These are phyloP conservation scores for Crotalus helleri DNA, from an alignment of 2,113 vertebrate species.

Conservation along the genomic window DNA sequence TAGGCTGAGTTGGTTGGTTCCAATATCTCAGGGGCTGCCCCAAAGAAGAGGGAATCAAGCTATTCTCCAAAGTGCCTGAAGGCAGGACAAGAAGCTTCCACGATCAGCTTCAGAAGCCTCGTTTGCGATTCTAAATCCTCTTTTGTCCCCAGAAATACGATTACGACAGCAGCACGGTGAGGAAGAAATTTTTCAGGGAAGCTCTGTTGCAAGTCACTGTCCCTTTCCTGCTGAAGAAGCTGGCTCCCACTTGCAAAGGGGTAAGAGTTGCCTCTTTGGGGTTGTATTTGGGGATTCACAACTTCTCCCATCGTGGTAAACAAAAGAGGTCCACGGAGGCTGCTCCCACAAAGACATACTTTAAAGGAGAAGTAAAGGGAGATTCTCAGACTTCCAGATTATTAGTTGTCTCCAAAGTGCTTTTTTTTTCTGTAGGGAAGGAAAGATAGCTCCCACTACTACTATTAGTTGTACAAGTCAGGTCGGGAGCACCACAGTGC, in stretches of 20 bases:
- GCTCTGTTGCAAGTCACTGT: slow-evolving; percentile 94
- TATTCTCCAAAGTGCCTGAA: too few species aligned
- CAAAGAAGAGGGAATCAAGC: too few species aligned
- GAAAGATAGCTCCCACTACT: not conserved
- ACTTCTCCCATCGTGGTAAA: accelerated
- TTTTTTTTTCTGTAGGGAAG: too few species aligned
- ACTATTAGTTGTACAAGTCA: too few species aligned
- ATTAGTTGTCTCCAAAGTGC: too few species aligned
- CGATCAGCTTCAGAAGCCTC: not conserved
- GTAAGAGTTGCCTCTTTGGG: slow-evolving; percentile 55
- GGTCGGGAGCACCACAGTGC: too few species aligned
- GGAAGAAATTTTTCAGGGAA: slow-evolving; percentile 95
- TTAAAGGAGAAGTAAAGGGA: not conserved
- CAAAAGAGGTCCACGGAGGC: not conserved
- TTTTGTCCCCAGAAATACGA: slow-evolving; percentile 81
- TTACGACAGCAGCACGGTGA: slow-evolving; percentile 93
- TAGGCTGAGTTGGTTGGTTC: too few species aligned
- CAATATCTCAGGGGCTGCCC: too few species aligned
- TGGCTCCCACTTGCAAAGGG: slow-evolving; percentile 79
- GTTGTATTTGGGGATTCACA: accelerated
- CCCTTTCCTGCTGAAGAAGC: slow-evolving; percentile 92
- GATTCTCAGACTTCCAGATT: too few species aligned
- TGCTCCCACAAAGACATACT: too few species aligned
- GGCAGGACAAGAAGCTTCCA: not conserved
- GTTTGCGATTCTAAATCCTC: not conserved